These are phyloP conservation scores for Penelope pileata DNA, from an alignment of 2,113 vertebrate species.

Conservation along the genomic window DNA sequence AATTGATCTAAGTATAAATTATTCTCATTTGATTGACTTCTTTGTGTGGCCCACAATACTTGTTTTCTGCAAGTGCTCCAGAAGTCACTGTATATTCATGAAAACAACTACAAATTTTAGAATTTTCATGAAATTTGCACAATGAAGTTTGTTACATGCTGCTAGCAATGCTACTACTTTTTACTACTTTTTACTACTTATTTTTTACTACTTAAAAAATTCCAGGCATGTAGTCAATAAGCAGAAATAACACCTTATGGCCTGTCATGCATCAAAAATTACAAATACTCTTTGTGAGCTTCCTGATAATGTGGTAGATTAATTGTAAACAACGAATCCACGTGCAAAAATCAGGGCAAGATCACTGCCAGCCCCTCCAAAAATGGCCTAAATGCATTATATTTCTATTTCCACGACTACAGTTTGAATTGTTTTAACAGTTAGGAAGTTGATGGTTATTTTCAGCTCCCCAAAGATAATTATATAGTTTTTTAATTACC, in stretches of 20 bases:
- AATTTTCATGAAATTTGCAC: not conserved
- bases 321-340: not conserved
- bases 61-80: not conserved
- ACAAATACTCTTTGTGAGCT: not conserved
- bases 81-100: not conserved
- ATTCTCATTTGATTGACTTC: not conserved
- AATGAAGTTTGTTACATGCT: not conserved
- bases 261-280: not conserved
- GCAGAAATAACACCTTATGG: not conserved
- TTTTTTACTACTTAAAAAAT: not conserved
- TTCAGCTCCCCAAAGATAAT: not conserved
- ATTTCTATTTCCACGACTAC: not conserved
- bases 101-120: not conserved
- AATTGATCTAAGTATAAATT: not conserved
- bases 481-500: not conserved
- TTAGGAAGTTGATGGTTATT: not conserved
- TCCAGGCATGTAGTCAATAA: not conserved
- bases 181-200: too few species aligned
- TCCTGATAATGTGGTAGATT: not conserved
- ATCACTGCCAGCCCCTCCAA: not conserved
- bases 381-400: not conserved
- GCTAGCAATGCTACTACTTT: not conserved
- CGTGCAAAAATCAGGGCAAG: not conserved
- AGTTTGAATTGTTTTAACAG: not conserved
- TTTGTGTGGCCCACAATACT: not conserved